Evolutionary conservation across 2,797 vertebrate species (phyloP).

Genomic region (Scolopax rusticola): DNA sequence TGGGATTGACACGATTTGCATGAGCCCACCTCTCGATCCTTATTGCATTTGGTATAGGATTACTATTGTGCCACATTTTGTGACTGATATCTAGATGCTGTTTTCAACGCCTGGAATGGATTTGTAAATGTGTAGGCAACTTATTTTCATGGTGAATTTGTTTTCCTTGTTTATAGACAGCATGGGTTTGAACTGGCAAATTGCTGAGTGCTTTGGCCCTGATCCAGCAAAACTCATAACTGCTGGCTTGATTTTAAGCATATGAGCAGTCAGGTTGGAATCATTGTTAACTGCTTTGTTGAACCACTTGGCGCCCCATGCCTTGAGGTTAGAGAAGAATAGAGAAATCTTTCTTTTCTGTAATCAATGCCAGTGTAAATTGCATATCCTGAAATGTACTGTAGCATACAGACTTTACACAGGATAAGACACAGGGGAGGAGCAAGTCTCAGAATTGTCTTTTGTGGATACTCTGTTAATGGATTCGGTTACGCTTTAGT

Average conservation of each 20-base stretch:
- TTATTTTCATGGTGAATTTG: constrained; percentile 38
- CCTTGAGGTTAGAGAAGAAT: constrained; percentile 36
- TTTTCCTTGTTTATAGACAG: constrained; percentile 9
- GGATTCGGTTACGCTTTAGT: neutral
- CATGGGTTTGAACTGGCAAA: constrained; percentile 26
- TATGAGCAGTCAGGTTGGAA: neutral
- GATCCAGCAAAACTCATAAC: neutral
- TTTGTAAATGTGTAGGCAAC: neutral
- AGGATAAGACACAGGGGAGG: neutral
- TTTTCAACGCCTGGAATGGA: neutral
- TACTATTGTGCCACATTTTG: neutral
- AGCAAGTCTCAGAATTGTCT: neutral
- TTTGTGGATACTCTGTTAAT: constrained; percentile 16
- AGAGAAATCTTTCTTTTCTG: constrained; percentile 22
- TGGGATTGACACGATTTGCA: too few species aligned
- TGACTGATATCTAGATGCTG: neutral
- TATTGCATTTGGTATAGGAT: neutral
- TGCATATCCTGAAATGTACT: neutral
- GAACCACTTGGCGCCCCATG: constrained; percentile 22
- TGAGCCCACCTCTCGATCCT: neutral
- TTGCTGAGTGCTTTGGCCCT: neutral
- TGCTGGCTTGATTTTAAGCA: constrained; percentile 35
- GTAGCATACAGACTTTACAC: neutral
- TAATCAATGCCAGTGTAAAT: neutral
- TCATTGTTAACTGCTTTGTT: constrained; percentile 26